A percentile compares a stretch with the other conserved stretches of the same genome.
Evolutionary conservation across 2,113 vertebrate species (phyloP).

Genomic region (Xerus inauris): DNA sequence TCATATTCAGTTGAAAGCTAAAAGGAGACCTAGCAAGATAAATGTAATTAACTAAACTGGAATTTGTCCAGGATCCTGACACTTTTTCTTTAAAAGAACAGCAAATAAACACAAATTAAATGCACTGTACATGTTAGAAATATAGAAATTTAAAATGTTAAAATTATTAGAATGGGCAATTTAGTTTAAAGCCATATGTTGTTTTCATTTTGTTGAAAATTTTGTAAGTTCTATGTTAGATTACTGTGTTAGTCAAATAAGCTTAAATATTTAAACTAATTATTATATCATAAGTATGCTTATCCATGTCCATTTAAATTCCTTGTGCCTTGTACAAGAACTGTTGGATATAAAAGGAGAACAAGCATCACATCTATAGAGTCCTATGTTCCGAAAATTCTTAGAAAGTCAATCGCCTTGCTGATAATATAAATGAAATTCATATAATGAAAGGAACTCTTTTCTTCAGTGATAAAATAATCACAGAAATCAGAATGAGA

Average conservation of each 20-base stretch:
- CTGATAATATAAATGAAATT: neutral
- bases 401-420: neutral
- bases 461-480: neutral
- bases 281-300: neutral
- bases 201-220: slow-evolving; percentile 11
- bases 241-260: neutral
- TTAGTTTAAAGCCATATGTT: slow-evolving; percentile 6
- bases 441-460: neutral
- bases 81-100: slow-evolving; percentile 50
- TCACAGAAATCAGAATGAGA: slow-evolving; percentile 24
- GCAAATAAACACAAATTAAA: slow-evolving; percentile 65
- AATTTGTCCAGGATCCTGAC: slow-evolving; percentile 40
- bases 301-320: neutral
- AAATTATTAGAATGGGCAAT: neutral
- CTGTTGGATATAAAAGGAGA: neutral
- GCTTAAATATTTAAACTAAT: neutral
- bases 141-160: slow-evolving; percentile 40
- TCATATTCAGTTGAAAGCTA: slow-evolving; percentile 42
- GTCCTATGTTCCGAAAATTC: neutral
- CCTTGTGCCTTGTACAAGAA: neutral
- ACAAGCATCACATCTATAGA: neutral
- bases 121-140: neutral
- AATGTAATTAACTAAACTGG: slow-evolving; percentile 41
- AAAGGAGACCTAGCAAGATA: slow-evolving; percentile 9
- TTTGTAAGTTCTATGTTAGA: neutral